A percentile compares a stretch with the other conserved stretches of the same genome.
Evolutionary conservation across 2,797 vertebrate genomes (phyloP).

Genomic region (Oceanodroma leucorhoa): DNA sequence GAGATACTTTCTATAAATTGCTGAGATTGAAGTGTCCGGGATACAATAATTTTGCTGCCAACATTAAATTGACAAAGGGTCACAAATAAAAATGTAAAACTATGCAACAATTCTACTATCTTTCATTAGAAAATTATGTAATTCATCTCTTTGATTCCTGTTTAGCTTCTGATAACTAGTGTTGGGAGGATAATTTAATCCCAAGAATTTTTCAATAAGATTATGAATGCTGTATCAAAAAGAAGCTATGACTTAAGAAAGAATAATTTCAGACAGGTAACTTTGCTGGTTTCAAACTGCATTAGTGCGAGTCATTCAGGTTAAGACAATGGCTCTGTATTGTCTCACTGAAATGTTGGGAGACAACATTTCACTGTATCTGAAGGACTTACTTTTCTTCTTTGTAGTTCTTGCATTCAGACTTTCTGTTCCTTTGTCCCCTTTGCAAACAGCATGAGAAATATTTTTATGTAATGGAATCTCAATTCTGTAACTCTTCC

Average conservation of each 20-base stretch:
- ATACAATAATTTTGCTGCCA: background rate
- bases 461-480: background rate
- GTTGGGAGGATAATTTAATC: background rate
- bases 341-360: background rate
- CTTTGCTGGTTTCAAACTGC: background rate
- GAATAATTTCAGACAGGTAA: background rate
- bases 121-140: background rate
- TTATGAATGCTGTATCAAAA: background rate
- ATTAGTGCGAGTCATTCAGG: background rate
- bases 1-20: background rate
- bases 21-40: background rate
- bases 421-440: background rate
- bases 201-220: background rate
- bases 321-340: background rate
- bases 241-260: background rate
- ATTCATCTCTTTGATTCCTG: background rate
- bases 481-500: background rate
- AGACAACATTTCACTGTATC: background rate
- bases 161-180: background rate
- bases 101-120: background rate
- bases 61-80: background rate
- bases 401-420: background rate
- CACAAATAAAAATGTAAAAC: background rate
- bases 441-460: background rate
- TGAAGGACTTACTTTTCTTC: background rate